These are phyloP conservation scores for Oreohelix idahoensis DNA, from an alignment of 1,140 invertebrate species.

Conservation along the genomic window DNA sequence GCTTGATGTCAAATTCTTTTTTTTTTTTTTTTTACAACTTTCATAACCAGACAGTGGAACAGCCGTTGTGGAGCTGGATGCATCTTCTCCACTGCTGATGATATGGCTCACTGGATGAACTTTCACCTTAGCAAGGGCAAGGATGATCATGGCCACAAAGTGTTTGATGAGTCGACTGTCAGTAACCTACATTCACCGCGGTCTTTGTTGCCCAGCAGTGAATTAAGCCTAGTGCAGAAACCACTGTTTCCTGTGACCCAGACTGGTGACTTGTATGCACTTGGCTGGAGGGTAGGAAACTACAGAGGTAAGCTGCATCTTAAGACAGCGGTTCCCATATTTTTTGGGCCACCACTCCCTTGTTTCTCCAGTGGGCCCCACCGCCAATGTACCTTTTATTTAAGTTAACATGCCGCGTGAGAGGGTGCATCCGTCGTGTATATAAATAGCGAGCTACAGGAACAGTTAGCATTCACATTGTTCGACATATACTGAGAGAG, in stretches of 20 bases:
- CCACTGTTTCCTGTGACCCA: slow-evolving; percentile 42
- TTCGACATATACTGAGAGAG: too few species aligned
- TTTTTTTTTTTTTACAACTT: slow-evolving; percentile 12
- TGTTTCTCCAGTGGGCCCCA: too few species aligned
- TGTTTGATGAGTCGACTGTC: slow-evolving; percentile 14
- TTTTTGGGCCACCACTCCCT: too few species aligned
- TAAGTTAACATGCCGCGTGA: too few species aligned
- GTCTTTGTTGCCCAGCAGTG: slow-evolving; percentile 22
- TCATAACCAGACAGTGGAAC: slow-evolving; percentile 51
- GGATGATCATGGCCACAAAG: slow-evolving; percentile 6
- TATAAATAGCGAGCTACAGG: too few species aligned
- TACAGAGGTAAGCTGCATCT: slow-evolving; percentile 41
- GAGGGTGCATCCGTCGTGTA: too few species aligned
- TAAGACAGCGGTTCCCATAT: too few species aligned
- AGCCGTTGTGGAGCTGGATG: slow-evolving; percentile 54
- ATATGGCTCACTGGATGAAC: slow-evolving; percentile 64
- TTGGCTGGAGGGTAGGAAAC: slow-evolving; percentile 45
- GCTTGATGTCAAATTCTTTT: too few species aligned
- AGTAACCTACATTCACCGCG: slow-evolving; percentile 33
- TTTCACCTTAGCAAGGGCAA: slow-evolving; percentile 50
- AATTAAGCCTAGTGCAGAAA: slow-evolving; percentile 32
- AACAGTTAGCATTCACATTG: too few species aligned
- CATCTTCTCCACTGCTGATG: slow-evolving; percentile 56
- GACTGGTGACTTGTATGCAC: slow-evolving; percentile 43
- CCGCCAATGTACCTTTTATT: too few species aligned